Evolutionary conservation across 2,888 invertebrate species (phyloP), one percentile per base, ranked within the genome.

Genomic region (Pyralis farinalis): DNA sequence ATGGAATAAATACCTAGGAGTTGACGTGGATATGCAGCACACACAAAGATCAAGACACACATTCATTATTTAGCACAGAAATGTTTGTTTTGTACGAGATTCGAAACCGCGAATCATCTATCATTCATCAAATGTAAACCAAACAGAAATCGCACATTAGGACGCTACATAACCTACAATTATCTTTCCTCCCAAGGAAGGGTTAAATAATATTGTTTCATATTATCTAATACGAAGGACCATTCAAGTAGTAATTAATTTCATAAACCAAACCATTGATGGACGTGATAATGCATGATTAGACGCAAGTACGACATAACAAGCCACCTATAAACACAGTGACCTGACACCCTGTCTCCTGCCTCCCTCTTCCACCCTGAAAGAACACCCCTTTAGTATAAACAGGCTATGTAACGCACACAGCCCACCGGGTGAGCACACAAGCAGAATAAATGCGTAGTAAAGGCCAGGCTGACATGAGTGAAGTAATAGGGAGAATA

Each of bases 281-380:
- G 34, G 55, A 59, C 51, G 51, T 67, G 68, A 68, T 69, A 67
- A 69, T 67, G 68, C 69, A 65, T 61, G 70, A 68, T 75, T 66
- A 69, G 63, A 63, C 53, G 62, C 60, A 62, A 65, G 64, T 62
- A 62, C 64, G 54, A 61, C 59, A 58, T 63, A 64, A 58, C 57
- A 50, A 47, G 51, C 55, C 66, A 71, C 82, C 82, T 72, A 83
- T 64, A 82, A 78, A 82, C 84, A 84, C 70, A 74, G 62, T 82
- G 84, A 82, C 85, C 83, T 65, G 63, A 55, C 69, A 62, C 62
- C 63, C 61, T 44, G 16, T 16, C 16, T 4, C 3, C 16, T 16
- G 16, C 16, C 16, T 16, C 16, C 16, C 16, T 3, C 16, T 16
- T 40, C 37, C 52, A 51, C 55, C 53, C 44, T 43, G 20, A 39